Base-by-base conservation (phyloP, 1,140 invertebrate genomes). In the Hesperophylax magnus region DNA sequence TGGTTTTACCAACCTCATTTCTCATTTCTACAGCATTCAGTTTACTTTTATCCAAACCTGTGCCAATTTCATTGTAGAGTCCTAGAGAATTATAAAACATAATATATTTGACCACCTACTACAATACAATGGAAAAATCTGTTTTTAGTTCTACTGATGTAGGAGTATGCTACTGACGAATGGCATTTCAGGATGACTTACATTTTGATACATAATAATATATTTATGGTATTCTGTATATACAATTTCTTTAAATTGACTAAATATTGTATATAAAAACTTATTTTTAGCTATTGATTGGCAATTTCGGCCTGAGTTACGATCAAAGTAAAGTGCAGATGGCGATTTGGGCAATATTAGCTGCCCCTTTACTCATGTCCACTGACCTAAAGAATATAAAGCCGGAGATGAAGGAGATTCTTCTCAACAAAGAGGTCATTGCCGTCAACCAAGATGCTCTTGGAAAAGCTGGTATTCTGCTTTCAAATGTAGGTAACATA, bases 331-430 rank as follows among this genome's bases (percentile, higher is more conserved):
- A 94, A 88, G 88, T 93, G 2, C 96, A 98, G 90, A 95, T 98
- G 94, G 94, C 95, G 1, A 89, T 97, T 81, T 97, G 96, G 96
- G 92, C 95, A 3, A 93, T 97, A 75, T 91, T 96, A 88, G 95
- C 96, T 1, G 94, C 96, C 1, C 97, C 96, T 6, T 87, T 97
- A 0, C 92, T 97, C n/a, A 96, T 97, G 93, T 97, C 96, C 15
- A 93, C 93, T 58, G 95, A 97, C 88, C 91, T 97, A 72, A 86
- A 92, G 53, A 91, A 87, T 7, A 93, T 97, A 7, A 88, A 88
- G 54, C 91, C 92, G 0, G 91, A 93, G 85, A 93, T 93, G 82
- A 94, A 93, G 85, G 91, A 90, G 3, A 94, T 97, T 84, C 87
- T 98, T 7, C 91, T 92, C 75, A 97, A 97, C 86, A 90, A 91